Evolutionary conservation across 1,140 invertebrate species (phyloP).

Genomic region (Drosophila ogumai): DNA sequence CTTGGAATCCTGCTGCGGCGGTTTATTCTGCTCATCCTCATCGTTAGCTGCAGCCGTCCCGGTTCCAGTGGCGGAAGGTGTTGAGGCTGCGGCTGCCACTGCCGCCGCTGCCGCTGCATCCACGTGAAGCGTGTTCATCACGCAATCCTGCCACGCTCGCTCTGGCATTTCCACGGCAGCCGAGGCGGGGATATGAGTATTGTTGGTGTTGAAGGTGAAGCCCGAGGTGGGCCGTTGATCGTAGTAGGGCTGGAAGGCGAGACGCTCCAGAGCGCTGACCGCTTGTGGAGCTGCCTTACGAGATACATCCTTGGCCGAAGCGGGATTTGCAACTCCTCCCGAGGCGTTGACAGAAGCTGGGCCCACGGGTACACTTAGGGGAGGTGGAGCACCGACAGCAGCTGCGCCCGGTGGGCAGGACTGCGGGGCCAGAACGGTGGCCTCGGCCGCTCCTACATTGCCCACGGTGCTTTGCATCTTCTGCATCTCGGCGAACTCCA

Average conservation of each 20-base stretch:
- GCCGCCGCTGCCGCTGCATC: slow-evolving; percentile 52
- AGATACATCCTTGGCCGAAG: slow-evolving; percentile 43
- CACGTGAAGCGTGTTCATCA: slow-evolving; percentile 85
- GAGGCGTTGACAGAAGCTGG: slow-evolving; percentile 11
- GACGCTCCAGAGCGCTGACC: slow-evolving; percentile 68
- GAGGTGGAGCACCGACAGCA: slow-evolving; percentile 8
- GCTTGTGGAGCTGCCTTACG: slow-evolving; percentile 55
- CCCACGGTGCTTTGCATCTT: slow-evolving; percentile 50
- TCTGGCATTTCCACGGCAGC: slow-evolving; percentile 89
- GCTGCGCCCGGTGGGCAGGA: slow-evolving; percentile 55
- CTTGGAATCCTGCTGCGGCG: slow-evolving; percentile 61
- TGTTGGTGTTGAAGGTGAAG: slow-evolving; percentile 83
- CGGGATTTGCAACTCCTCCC: slow-evolving; percentile 2
- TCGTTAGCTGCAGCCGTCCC: slow-evolving; percentile 29
- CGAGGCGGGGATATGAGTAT: slow-evolving; percentile 84
- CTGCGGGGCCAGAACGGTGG: slow-evolving; percentile 59
- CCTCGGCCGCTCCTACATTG: slow-evolving; percentile 42
- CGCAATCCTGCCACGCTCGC: slow-evolving; percentile 91
- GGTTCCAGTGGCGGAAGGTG: slow-evolving; percentile 10
- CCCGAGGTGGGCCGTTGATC: slow-evolving; percentile 80
- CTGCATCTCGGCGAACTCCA: slow-evolving; percentile 72
- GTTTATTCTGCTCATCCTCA: slow-evolving; percentile 51
- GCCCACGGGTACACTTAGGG: slow-evolving; percentile 36
- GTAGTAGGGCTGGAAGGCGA: slow-evolving; percentile 79
- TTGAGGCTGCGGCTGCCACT: slow-evolving; percentile 14